Conservation (phyloP, 2,113 vertebrate genomes). For the Aix galericulata region DNA sequence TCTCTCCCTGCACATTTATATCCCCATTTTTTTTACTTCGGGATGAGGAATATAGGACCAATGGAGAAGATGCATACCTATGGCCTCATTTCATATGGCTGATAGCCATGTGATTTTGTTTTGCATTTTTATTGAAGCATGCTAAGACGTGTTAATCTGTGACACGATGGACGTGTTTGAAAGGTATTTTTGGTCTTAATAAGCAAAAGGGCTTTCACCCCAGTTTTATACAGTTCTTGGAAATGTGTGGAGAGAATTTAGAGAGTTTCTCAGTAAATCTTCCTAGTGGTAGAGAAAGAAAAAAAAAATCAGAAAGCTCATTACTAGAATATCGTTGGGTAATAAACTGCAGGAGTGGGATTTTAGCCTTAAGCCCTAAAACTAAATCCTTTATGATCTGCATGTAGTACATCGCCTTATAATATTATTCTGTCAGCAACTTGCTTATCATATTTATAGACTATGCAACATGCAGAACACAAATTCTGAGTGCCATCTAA, state of each 20-base stretch:
- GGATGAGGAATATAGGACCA: not conserved
- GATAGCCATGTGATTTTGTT: conserved; percentile 10
- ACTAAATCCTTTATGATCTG: conserved; percentile 75
- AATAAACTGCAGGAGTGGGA: conserved; percentile 71
- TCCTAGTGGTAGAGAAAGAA: conserved; percentile 29
- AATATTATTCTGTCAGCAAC: conserved; percentile 74
- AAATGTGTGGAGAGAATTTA: conserved; percentile 65
- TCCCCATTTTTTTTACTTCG: conserved; percentile 25
- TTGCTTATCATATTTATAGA: conserved; percentile 74
- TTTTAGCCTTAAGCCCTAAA: conserved; percentile 75
- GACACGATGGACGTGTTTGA: not conserved
- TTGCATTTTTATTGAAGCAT: conserved; percentile 14
- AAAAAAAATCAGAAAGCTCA: conserved; percentile 65
- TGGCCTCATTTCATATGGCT: conserved; percentile 27
- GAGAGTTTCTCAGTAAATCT: conserved; percentile 74
- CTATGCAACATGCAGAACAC: conserved; percentile 57
- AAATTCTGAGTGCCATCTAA: conserved; percentile 54
- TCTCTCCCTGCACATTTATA: not conserved
- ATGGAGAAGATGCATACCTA: not conserved
- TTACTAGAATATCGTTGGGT: conserved; percentile 67
- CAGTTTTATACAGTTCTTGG: conserved; percentile 52
- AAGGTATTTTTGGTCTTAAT: conserved; percentile 53
- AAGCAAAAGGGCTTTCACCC: conserved; percentile 18
- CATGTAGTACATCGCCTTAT: conserved; percentile 72
- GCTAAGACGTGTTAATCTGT: conserved; percentile 34